Base-by-base conservation (phyloP, 2,888 invertebrate species). In the Sisyra terminalis region DNA sequence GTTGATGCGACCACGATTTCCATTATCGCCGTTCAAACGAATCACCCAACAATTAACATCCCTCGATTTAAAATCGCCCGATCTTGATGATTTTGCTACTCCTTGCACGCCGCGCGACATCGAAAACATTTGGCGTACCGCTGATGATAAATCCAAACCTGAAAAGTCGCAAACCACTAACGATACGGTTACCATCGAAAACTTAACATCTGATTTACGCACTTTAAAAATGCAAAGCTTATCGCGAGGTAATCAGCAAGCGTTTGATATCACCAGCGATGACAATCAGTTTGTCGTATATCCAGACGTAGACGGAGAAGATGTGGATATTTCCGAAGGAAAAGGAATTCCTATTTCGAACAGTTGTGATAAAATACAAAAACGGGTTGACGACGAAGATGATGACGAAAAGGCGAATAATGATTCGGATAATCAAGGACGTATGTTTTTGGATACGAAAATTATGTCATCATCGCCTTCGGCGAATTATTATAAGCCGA, bases 401-500 rank as follows among this genome's bases (percentile, higher is more conserved):
- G 51, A 51, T 15, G 54, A 56, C 44, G 42, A 46, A 4, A 29
- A 17, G 14, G 30, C 40, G 10, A 40, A 43, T n/a, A 39, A 44
- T n/a, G 58, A 58, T 41, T 48, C 52, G 1, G 59, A 60, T 18
- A 37, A 37, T 48, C 49, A 52, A 5, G 58, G 56, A 3, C 53
- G 58, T 29, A 52, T 56, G 48, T 71, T 71, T 49, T 52, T 71
- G 34, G 70, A 71, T 51, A 70, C 69, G n/a, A 68, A 59, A 43
- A 59, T 58, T 8, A 62, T 61, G 61, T 60, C 59, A 44, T 62
- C 57, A 49, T 75, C 78, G 40, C 76, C 77, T 17, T 79, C 80
- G 11, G 80, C 81, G 2, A 81, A 82, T 60, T 82, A 81, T 56
- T 83, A 83, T 56, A 75, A 81, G 46, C 81, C 81, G 0, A 79